Conservation (phyloP, 2,113 vertebrate species). For the Forbesichthys agassizii region DNA sequence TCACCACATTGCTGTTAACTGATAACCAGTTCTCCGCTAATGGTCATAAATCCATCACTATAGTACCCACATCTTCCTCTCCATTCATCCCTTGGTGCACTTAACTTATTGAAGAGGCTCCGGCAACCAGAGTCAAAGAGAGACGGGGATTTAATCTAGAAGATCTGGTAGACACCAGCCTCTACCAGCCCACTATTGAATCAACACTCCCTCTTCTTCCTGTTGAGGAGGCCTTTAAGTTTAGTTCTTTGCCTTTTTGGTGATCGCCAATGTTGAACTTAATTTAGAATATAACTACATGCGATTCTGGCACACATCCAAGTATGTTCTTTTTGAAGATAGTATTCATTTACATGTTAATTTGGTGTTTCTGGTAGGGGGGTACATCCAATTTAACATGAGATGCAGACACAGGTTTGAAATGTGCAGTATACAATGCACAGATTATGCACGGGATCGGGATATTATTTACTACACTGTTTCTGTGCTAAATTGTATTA, state of each 20-base stretch:
- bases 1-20: not conserved
- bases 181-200: conserved; percentile 23
- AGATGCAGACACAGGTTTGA: not conserved
- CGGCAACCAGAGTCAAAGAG: conserved; percentile 19
- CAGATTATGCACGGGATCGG: not conserved
- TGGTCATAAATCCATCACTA: conserved; percentile 20
- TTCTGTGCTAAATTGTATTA: too few relatives aligned
- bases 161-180: conserved; percentile 24
- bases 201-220: conserved; percentile 8
- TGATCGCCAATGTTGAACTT: not conserved
- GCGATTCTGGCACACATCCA: not conserved
- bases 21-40: conserved; percentile 6
- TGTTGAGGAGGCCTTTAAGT: conserved; percentile 25
- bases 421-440: not conserved
- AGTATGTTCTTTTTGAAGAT: not conserved
- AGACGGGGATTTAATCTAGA: conserved; percentile 43
- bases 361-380: not conserved
- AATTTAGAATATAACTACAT: conserved; percentile 9
- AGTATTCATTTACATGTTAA: not conserved
- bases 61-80: conserved; percentile 7
- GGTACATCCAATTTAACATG: not conserved
- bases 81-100: conserved; percentile 8
- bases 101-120: conserved; percentile 36
- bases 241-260: not conserved
- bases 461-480: not conserved